phyloP scores from a whole-genome alignment of 2,888 invertebrate species.

The Lasius platythorax region DNA sequence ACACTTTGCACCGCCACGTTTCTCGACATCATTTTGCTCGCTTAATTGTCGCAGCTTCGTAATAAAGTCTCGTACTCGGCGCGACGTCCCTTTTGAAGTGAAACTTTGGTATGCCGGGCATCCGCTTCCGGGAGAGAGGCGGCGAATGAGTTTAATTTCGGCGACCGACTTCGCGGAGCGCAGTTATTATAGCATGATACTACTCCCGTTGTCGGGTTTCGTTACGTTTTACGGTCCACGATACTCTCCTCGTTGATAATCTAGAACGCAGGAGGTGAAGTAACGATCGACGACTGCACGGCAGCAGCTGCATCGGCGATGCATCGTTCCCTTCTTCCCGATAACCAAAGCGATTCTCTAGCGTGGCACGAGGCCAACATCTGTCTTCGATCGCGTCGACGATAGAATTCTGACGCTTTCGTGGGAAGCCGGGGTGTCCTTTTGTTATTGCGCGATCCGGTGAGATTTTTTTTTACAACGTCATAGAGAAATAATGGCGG shows the following conservation, averaged over 20 bases:
- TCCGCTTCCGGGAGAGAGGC: slow-evolving; percentile 33
- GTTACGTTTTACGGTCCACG: slow-evolving; percentile 6
- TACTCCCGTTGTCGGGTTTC: slow-evolving; percentile 14
- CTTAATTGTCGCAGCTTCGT: neutral
- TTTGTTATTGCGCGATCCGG: slow-evolving; percentile 6
- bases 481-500: neutral
- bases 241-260: neutral
- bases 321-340: slow-evolving; percentile 8
- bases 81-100: neutral
- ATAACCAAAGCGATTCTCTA: slow-evolving; percentile 48
- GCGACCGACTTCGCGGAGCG: slow-evolving; percentile 15
- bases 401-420: slow-evolving; percentile 43
- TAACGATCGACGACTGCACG: neutral
- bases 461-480: neutral
- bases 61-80: neutral
- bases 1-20: neutral
- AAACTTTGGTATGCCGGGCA: neutral
- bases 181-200: slow-evolving; percentile 4
- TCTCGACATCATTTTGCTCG: neutral
- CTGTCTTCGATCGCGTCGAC: slow-evolving; percentile 45
- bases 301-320: slow-evolving; percentile 6
- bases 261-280: neutral
- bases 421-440: neutral
- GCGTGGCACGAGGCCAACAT: slow-evolving; percentile 54
- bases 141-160: slow-evolving; percentile 24